Evolutionary conservation across 1,140 invertebrate species (phyloP), one percentile per base, ranked within the genome.

Genomic region (Cotesia vestalis): DNA sequence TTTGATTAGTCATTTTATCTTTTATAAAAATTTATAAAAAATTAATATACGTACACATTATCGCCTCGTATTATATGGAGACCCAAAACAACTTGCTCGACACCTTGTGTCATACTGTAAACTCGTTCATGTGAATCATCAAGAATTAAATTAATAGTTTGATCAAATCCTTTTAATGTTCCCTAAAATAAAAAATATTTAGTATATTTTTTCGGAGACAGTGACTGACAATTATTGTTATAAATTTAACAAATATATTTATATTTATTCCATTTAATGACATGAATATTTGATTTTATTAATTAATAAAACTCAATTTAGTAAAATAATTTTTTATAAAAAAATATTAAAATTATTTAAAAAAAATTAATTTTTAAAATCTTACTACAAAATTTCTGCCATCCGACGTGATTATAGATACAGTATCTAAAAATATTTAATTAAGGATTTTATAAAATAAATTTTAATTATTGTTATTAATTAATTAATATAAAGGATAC

Each of bases 91-190:
- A 99, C 97, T 89, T 99, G 96, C 81, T 98, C 96, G 53, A 99
- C 94, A 59, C 97, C 98, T 78, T 94, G 90, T 9, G 91, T 92
- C 12, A 93, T 92, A 69, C 95, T 98, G 84, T 96, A 99, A 12
- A 99, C 97, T 81, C 98, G 89, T 86, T 99, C 98, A 85, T 98
- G 96, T 69, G 96, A 98, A 86, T 99, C 97, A 84, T 99, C 97
- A 40, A 99, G 88, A 80, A 99, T 98, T 73, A 99, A 90, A 82
- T 99, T 99, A 71, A 99, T 97, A 17, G 96, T 98, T 87, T 99
- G 98, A 88, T 99, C 98, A 88, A 98, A 99, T 59, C 95, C 95
- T 86, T 95, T 96, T 63, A 95, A 84, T 2, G 92, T 94, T 51
- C 94, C 95, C 94, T 95, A 77, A 78, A 90, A 89, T 79, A 67